phyloP scores from a whole-genome alignment of 2,797 vertebrate genomes.

The Simalia tracyae region DNA sequence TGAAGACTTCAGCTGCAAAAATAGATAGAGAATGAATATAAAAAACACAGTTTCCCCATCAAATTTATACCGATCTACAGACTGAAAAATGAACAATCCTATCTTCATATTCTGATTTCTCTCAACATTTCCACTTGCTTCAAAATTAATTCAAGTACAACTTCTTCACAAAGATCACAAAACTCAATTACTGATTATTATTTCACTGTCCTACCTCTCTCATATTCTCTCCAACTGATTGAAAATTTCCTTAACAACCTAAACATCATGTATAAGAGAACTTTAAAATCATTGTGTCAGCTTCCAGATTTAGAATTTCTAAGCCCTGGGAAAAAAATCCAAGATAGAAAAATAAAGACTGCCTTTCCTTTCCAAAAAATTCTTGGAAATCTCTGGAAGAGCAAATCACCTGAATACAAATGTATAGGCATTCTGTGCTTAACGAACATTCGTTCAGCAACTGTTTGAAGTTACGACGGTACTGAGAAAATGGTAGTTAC shows the following conservation, averaged over 20 bases:
- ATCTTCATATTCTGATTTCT: not conserved
- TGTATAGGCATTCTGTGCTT: too few species aligned
- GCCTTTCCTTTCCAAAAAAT: not conserved
- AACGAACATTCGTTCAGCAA: too few species aligned
- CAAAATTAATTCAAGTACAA: not conserved
- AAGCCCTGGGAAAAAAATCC: conserved; percentile 8
- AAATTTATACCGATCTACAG: not conserved
- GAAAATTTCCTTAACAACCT: not conserved
- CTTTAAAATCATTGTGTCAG: not conserved
- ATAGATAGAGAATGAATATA: conserved; percentile 1
- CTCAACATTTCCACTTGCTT: not conserved
- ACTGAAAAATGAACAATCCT: conserved; percentile 4
- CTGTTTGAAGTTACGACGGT: too few species aligned
- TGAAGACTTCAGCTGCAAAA: conserved; percentile 78
- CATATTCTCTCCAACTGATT: not conserved
- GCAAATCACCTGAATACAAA: not conserved
- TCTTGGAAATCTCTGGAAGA: not conserved
- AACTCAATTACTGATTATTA: not conserved
- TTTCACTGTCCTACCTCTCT: conserved; percentile 4
- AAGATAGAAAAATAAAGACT: not conserved
- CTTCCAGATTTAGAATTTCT: conserved; percentile 13
- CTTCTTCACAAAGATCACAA: not conserved
- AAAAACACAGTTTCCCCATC: not conserved
- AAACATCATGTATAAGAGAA: conserved; percentile 12
- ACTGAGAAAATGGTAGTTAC: too few species aligned